A percentile compares a stretch with the other conserved stretches of the same genome.
phyloP scores from a whole-genome alignment of 2,113 vertebrate genomes.

The Myotis yumanensis region DNA sequence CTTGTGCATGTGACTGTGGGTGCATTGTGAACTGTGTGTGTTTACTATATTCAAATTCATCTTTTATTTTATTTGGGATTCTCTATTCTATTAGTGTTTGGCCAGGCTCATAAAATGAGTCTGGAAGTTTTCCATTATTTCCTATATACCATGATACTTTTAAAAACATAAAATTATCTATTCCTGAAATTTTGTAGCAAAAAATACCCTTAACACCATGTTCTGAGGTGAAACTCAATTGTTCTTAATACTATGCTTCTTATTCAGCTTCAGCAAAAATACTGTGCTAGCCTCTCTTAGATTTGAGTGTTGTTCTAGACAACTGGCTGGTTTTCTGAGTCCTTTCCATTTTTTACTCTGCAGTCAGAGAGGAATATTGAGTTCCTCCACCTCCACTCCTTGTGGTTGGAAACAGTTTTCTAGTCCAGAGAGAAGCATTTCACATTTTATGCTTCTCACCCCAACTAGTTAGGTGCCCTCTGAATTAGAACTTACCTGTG shows the following conservation, averaged over 20 bases:
- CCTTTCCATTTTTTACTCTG: neutral
- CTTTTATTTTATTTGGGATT: conserved; percentile 27
- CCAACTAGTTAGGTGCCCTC: neutral
- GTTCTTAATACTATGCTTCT: neutral
- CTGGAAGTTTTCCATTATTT: neutral
- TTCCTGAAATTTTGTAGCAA: neutral
- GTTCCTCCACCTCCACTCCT: neutral
- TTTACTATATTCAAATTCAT: neutral
- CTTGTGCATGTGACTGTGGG: neutral
- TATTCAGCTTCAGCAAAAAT: neutral
- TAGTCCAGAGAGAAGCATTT: neutral
- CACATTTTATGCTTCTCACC: neutral
- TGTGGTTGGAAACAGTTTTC: neutral
- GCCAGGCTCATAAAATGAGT: neutral
- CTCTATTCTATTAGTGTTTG: neutral
- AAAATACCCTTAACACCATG: neutral
- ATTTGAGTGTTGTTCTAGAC: neutral
- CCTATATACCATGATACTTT: neutral
- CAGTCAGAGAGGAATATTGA: neutral
- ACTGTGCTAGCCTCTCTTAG: neutral
- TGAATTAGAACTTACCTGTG: neutral
- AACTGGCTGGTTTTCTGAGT: neutral
- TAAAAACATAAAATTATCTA: neutral
- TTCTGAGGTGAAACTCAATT: neutral
- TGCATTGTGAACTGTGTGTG: neutral